Evolutionary conservation across 2,888 invertebrate genomes (phyloP), one percentile per base, ranked within the genome.

Genomic region (Troides aeacus): DNA sequence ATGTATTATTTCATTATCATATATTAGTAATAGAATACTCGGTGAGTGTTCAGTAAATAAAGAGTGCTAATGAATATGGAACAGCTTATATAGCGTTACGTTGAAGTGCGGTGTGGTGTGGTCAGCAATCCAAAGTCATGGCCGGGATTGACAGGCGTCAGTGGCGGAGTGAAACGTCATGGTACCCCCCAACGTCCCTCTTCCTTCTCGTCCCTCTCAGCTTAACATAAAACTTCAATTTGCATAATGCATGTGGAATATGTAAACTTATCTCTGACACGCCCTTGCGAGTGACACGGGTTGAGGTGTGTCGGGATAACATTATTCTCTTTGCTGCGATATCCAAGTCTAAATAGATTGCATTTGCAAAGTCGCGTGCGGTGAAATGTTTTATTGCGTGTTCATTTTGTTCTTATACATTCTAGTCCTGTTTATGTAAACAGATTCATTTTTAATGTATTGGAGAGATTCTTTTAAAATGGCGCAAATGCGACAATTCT

Each of bases 241-340:
- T 89, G 90, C 92, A 92, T 92, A 91, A 92, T 92, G 89, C 90
- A 92, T 91, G 88, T 87, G 81, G 89, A 90, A 90, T 91, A 91
- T 90, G 89, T 91, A 89, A 90, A 91, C 88, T 89, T 89, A 90
- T 90, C 90, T 89, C 80, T 76, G 89, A 87, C 91, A 89, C 92
- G 88, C 91, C 91, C 91, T 88, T 87, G 84, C 84, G 80, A 82
- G 88, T 90, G 91, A 90, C 90, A 88, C 82, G 84, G 83, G 77
- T 79, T 85, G 88, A 89, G 92, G 90, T 87, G 90, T 82, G 91
- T 87, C 90, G 77, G 89, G 89, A 89, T 89, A 87, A 87, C 89
- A 92, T 92, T 92, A 90, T 90, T 89, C 89, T 88, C 84, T 78
- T 80, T 81, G 83, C 83, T 82, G 85, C 84, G 82, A 89, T 88